These are phyloP conservation scores for Ceryle rudis DNA, from an alignment of 2,797 vertebrate genomes.

Conservation along the genomic window DNA sequence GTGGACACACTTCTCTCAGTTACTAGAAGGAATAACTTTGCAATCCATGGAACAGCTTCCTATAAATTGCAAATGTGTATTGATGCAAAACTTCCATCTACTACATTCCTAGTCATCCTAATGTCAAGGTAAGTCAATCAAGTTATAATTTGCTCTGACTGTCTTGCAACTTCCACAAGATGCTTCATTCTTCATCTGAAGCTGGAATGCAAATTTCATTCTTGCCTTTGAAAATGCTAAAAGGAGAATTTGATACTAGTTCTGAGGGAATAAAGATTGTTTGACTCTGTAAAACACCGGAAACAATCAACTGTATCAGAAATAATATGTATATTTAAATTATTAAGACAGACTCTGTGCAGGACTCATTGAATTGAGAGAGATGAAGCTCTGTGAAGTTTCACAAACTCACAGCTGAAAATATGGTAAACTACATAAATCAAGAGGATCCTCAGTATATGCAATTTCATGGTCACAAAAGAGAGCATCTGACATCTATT, in stretches of 20 bases:
- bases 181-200: constrained; percentile 22
- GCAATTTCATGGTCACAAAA: background rate
- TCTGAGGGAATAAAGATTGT: background rate
- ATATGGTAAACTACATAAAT: background rate
- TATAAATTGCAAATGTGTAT: background rate
- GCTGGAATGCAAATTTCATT: background rate
- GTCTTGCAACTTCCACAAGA: constrained; percentile 21
- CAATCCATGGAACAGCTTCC: background rate
- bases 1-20: background rate
- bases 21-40: background rate
- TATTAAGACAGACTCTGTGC: background rate
- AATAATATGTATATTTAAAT: background rate
- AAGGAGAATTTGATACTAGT: background rate
- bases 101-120: background rate
- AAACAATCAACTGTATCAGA: background rate
- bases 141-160: constrained; percentile 45
- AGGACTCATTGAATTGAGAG: background rate
- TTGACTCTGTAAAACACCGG: background rate
- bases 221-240: background rate
- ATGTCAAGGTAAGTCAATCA: constrained; percentile 46
- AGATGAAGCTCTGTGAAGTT: background rate
- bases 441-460: background rate
- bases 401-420: background rate
- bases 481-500: background rate
- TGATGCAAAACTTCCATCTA: background rate